Conservation (phyloP, 2,888 invertebrate genomes). For the Polymixis flavicincta region DNA sequence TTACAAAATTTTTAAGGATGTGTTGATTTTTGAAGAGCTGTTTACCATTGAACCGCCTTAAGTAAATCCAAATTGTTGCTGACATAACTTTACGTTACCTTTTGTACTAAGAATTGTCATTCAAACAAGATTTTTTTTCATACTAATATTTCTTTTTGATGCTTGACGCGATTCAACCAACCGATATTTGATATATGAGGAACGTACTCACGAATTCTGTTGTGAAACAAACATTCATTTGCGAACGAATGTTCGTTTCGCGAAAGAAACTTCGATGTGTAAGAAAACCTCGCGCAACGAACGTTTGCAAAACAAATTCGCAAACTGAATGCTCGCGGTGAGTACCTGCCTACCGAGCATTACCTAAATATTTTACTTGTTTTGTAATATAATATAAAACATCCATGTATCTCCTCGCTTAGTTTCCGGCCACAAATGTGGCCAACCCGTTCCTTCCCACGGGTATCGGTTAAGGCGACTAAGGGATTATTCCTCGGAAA, state of each 20-base stretch:
- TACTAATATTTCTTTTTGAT: neutral
- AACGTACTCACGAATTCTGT: neutral
- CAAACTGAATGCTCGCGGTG: neutral
- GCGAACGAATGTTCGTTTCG: neutral
- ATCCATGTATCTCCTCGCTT: conserved; percentile 14
- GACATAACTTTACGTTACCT: neutral
- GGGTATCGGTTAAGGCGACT: conserved; percentile 47
- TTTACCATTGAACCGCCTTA: neutral
- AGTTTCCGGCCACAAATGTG: conserved; percentile 32
- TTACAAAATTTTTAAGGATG: neutral
- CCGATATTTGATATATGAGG: neutral
- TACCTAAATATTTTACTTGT: neutral
- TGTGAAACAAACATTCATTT: neutral
- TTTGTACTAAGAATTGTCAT: neutral
- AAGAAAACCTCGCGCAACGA: neutral
- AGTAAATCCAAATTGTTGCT: neutral
- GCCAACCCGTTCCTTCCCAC: conserved; percentile 31
- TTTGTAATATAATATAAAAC: conserved; percentile 11
- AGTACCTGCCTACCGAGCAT: neutral
- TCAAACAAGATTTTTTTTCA: neutral
- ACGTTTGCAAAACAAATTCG: neutral
- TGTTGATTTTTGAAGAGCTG: neutral
- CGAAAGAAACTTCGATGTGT: neutral
- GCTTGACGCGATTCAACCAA: no score
- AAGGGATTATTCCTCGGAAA: conserved; percentile 41